These are phyloP conservation scores for Sphenodon punctatus DNA, from an alignment of 2,797 vertebrate species.

Conservation along the genomic window DNA sequence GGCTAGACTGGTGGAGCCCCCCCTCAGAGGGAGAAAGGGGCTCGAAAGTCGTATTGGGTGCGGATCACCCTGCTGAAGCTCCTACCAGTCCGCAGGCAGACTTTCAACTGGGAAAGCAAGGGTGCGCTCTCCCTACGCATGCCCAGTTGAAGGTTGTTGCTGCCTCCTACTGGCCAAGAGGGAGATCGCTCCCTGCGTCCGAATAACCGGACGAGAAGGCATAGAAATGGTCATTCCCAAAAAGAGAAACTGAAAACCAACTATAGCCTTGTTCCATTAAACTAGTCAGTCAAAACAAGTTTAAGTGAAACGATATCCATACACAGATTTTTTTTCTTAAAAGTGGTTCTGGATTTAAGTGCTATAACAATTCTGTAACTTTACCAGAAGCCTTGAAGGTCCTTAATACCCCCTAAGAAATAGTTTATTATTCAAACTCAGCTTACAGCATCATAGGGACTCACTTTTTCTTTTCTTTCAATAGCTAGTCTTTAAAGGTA, in stretches of 20 bases:
- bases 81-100: too few species aligned
- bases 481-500: not conserved
- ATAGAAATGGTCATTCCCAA: too few species aligned
- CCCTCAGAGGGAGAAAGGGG: too few species aligned
- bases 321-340: not conserved
- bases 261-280: not conserved
- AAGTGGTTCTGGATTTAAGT: not conserved
- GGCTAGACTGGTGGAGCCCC: too few species aligned
- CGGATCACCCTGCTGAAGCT: too few species aligned
- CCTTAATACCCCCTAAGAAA: not conserved
- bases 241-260: not conserved
- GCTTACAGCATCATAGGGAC: not conserved
- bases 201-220: too few species aligned
- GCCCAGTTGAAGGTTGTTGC: too few species aligned
- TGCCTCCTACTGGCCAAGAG: too few species aligned
- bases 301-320: not conserved
- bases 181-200: too few species aligned
- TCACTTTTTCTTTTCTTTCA: not conserved
- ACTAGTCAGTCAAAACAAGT: not conserved
- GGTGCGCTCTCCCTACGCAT: too few species aligned
- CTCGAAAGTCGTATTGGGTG: too few species aligned
- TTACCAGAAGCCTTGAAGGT: not conserved
- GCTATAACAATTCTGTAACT: not conserved
- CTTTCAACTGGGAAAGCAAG: too few species aligned
- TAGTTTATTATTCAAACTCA: constrained; percentile 1